phyloP scores from a whole-genome alignment of 2,797 vertebrate species.

The Etheostoma nigrum region DNA sequence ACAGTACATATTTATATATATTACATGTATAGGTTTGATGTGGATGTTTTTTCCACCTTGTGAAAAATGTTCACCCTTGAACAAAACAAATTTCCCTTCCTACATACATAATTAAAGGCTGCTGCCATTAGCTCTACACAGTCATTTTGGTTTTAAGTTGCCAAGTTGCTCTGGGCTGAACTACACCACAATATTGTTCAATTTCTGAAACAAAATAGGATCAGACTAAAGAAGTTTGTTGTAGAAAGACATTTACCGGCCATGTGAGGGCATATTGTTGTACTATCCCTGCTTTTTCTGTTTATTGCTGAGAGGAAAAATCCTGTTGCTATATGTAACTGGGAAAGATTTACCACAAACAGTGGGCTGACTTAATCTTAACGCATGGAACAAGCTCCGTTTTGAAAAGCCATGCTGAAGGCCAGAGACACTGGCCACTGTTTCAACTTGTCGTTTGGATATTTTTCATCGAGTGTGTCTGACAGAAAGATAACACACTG shows the following conservation, averaged over 20 bases:
- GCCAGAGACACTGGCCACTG: constrained; percentile 62
- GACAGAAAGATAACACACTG: constrained; percentile 81
- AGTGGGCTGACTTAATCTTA: constrained; percentile 35
- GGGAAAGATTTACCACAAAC: constrained; percentile 50
- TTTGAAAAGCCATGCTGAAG: constrained; percentile 47
- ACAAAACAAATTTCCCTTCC: constrained; percentile 28
- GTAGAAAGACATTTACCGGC: constrained; percentile 38
- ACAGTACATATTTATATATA: too few relatives aligned
- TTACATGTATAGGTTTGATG: background rate
- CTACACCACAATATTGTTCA: constrained; percentile 36
- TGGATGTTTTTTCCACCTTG: background rate
- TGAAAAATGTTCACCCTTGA: constrained; percentile 7
- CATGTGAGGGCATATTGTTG: constrained; percentile 32
- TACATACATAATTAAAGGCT: constrained; percentile 43
- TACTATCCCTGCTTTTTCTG: constrained; percentile 36
- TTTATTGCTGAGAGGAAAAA: constrained; percentile 44
- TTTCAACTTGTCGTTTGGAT: constrained; percentile 71
- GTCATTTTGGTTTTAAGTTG: constrained; percentile 37
- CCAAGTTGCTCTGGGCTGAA: constrained; percentile 6
- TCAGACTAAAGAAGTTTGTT: constrained; percentile 20
- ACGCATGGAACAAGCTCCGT: constrained; percentile 22
- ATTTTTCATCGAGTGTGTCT: constrained; percentile 76
- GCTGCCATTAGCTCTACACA: constrained; percentile 8
- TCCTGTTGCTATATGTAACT: constrained; percentile 50
- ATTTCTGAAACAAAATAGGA: constrained; percentile 28